Percentiles rank a stretch among this genome's conserved stretches.
Evolutionary conservation across 2,797 vertebrate genomes (phyloP).

Genomic region (Lateolabrax maculatus): DNA sequence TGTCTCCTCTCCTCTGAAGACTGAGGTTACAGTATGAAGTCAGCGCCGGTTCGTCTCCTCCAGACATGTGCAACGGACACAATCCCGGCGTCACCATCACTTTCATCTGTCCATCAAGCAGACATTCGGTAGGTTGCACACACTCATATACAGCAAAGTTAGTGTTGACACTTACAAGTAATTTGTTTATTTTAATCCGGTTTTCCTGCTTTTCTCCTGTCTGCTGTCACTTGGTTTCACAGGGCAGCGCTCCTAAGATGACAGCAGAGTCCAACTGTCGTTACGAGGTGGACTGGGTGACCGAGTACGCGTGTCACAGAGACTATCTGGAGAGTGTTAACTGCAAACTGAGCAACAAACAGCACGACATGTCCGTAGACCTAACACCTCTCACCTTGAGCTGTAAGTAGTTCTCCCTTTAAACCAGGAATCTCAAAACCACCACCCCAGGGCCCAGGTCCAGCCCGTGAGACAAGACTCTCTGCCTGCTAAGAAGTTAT

Average conservation of each 20-base stretch:
- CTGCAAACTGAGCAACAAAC: constrained; percentile 88
- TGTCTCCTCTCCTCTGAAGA: constrained; percentile 70
- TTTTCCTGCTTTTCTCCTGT: neutral
- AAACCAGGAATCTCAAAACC: neutral
- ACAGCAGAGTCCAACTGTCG: constrained; percentile 92
- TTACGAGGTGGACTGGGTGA: constrained; percentile 95
- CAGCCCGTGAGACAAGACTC: neutral
- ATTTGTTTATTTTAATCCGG: neutral
- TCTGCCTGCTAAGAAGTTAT: neutral
- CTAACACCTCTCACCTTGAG: constrained; percentile 85
- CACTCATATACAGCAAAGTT: neutral
- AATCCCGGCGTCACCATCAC: constrained; percentile 91
- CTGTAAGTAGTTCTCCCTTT: constrained; percentile 33
- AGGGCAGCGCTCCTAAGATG: constrained; percentile 92
- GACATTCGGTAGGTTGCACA: constrained; percentile 84
- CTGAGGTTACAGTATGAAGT: constrained; percentile 88
- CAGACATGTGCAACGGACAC: constrained; percentile 88
- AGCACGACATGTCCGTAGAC: constrained; percentile 92
- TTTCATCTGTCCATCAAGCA: constrained; percentile 92
- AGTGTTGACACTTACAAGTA: neutral
- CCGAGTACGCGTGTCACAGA: constrained; percentile 95
- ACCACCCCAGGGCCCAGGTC: neutral
- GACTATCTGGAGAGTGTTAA: constrained; percentile 92
- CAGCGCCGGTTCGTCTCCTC: constrained; percentile 49
- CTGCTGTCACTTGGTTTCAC: neutral